phyloP scores from a whole-genome alignment of 2,113 vertebrate genomes.

The Chinchilla lanigera region DNA sequence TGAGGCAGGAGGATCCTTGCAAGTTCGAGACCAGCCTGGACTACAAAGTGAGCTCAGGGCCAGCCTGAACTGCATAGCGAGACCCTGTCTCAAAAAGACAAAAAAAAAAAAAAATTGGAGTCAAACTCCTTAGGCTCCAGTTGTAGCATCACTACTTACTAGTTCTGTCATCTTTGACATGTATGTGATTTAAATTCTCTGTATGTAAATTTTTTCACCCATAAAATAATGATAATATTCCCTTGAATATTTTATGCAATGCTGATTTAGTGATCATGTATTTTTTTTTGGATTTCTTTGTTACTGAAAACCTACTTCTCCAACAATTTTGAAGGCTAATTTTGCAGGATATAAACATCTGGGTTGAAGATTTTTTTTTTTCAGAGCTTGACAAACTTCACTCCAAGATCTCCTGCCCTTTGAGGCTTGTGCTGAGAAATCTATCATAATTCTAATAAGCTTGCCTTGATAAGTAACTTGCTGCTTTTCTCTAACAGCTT shows the following conservation, averaged over 20 bases:
- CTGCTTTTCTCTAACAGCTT: background rate
- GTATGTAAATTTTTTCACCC: background rate
- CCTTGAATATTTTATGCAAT: background rate
- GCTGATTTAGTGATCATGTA: background rate
- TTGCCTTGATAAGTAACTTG: background rate
- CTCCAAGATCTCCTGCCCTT: background rate
- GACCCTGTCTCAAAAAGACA: too few species aligned
- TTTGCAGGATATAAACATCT: background rate
- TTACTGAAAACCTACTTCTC: background rate
- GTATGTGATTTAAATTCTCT: slow-evolving; percentile 21
- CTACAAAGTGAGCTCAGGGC: too few species aligned
- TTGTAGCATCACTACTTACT: slow-evolving; percentile 17
- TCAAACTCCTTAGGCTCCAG: slow-evolving; percentile 4
- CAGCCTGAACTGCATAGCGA: too few species aligned
- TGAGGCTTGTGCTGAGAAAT: background rate
- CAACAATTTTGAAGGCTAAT: background rate
- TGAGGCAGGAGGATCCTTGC: too few species aligned
- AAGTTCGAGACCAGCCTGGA: too few species aligned
- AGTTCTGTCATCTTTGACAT: slow-evolving; percentile 21
- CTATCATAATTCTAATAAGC: background rate
- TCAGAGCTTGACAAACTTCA: background rate
- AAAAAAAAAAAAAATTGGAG: too few species aligned
- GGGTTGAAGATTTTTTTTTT: background rate
- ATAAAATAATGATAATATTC: background rate
- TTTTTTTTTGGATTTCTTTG: background rate